These are phyloP conservation scores for Cavia porcellus DNA, from an alignment of 2,113 vertebrate species.

Conservation along the genomic window DNA sequence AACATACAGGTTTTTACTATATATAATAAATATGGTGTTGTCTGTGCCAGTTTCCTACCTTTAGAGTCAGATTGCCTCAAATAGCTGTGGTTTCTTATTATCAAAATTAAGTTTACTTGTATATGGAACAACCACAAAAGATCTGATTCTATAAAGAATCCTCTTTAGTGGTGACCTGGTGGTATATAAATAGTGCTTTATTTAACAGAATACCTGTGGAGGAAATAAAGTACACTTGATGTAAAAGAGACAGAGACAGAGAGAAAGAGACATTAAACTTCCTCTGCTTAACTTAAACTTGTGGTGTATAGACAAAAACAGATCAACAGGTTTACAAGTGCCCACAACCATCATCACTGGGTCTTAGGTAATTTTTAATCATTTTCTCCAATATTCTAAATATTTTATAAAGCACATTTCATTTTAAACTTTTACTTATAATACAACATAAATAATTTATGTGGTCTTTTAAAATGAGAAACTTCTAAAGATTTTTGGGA, in stretches of 20 bases:
- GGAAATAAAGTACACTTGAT: slow-evolving; percentile 99
- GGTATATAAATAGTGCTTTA: slow-evolving; percentile 99
- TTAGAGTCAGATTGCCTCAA: slow-evolving; percentile 94
- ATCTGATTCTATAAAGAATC: slow-evolving; percentile 99
- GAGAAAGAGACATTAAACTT: not conserved
- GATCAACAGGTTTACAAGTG: not conserved
- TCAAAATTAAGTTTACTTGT: slow-evolving; percentile 99
- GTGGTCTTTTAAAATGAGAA: not conserved
- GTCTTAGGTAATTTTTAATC: slow-evolving; percentile 35
- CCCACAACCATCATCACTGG: not conserved
- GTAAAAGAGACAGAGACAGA: slow-evolving; percentile 87
- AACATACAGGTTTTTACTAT: slow-evolving; percentile 99
- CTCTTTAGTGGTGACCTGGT: slow-evolving; percentile 98
- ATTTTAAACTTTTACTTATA: slow-evolving; percentile 16
- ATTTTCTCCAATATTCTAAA: slow-evolving; percentile 28
- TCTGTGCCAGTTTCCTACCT: slow-evolving; percentile 99
- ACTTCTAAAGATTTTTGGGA: not conserved
- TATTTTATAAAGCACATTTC: slow-evolving; percentile 52
- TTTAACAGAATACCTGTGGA: slow-evolving; percentile 98
- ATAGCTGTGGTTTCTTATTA: slow-evolving; percentile 98
- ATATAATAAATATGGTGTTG: slow-evolving; percentile 98
- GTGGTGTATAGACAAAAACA: not conserved
- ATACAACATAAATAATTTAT: slow-evolving; percentile 36
- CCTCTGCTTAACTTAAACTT: not conserved
- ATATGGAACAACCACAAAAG: slow-evolving; percentile 99